Percentiles rank a stretch among this genome's conserved stretches.
phyloP scores from a whole-genome alignment of 2,888 invertebrate genomes.

The Tridacna gigas region DNA sequence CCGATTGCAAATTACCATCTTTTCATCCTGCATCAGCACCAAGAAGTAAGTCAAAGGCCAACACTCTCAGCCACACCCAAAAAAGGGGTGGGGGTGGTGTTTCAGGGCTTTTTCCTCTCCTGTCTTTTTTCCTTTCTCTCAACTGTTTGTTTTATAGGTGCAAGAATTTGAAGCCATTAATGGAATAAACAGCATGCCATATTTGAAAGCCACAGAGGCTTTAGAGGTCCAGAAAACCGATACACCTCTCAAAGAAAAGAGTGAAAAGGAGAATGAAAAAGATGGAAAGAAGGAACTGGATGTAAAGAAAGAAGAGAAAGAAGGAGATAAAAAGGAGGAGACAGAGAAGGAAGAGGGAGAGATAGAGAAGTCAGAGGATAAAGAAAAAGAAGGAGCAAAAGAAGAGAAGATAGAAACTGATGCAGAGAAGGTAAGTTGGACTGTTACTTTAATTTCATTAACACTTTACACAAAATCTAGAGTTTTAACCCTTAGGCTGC shows the following conservation, averaged over 20 bases:
- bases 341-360: conserved; percentile 68
- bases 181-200: conserved; percentile 98
- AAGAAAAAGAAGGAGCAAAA: conserved; percentile 83
- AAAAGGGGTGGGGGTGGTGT: too few species aligned
- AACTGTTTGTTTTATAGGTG: conserved; percentile 87
- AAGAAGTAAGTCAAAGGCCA: too few species aligned
- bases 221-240: conserved; percentile 87
- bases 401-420: conserved; percentile 55
- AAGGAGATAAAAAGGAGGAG: conserved; percentile 56
- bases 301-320: conserved; percentile 63
- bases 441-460: not conserved
- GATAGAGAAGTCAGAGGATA: conserved; percentile 56
- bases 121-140: too few species aligned
- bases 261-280: conserved; percentile 83
- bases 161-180: conserved; percentile 99
- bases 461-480: too few species aligned
- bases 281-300: conserved; percentile 71
- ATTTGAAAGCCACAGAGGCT: conserved; percentile 79
- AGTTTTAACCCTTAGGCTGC: too few species aligned
- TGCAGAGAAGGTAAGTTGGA: not conserved
- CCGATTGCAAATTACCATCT: too few species aligned
- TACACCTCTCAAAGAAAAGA: conserved; percentile 81
- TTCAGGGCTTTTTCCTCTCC: too few species aligned
- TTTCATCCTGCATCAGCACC: too few species aligned
- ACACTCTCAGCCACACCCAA: too few species aligned